A percentile compares a stretch with the other conserved stretches of the same genome.
Evolutionary conservation across 1,140 invertebrate species (phyloP).

Genomic region (Muscidifurax raptorellus): DNA sequence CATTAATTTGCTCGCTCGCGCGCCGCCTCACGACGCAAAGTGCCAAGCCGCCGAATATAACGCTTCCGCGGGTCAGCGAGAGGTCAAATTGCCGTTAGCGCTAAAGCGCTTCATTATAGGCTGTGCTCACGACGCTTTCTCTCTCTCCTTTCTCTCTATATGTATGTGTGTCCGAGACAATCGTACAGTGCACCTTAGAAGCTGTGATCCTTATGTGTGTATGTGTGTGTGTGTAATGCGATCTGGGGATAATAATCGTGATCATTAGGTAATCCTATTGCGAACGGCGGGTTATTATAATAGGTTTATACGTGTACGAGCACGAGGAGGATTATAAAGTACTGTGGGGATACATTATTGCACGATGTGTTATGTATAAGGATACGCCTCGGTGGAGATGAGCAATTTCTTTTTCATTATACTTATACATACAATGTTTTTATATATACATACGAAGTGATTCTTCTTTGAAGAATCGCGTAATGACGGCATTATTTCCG

Average conservation of each 20-base stretch:
- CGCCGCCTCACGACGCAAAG: not conserved
- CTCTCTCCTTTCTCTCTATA: not conserved
- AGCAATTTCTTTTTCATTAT: no score
- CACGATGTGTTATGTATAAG: no score
- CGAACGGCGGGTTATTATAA: not conserved
- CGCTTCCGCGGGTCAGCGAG: conserved; percentile 35
- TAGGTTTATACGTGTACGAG: not conserved
- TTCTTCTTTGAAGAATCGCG: no score
- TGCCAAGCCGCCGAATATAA: conserved; percentile 28
- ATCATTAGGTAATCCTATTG: conserved; percentile 24
- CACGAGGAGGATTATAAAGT: not conserved
- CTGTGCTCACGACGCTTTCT: not conserved
- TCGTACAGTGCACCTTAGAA: not conserved
- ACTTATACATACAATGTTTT: no score
- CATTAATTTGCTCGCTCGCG: conserved; percentile 17
- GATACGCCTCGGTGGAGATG: no score
- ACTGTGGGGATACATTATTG: not conserved
- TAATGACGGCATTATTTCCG: no score
- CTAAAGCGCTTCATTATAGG: not conserved
- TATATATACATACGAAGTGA: no score
- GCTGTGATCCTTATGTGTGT: not conserved
- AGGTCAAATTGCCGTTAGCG: conserved; percentile 49
- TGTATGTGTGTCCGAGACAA: not conserved
- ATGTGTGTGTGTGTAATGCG: conserved; percentile 8
- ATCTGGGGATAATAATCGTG: not conserved